These are phyloP conservation scores for Danionella cerebrum DNA, from an alignment of 2,113 vertebrate species.

Conservation along the genomic window DNA sequence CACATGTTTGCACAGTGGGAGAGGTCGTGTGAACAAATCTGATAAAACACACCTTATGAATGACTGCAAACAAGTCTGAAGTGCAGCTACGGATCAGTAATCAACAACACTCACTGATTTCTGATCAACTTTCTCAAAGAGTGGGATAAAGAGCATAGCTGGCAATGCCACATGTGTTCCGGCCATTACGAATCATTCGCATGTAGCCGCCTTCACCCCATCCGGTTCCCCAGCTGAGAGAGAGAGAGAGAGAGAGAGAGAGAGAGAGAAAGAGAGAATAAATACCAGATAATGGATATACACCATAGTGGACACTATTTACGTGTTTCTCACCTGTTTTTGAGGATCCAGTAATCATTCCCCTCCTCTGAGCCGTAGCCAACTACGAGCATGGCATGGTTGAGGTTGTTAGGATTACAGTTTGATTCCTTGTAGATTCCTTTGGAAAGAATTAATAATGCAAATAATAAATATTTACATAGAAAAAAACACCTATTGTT, in stretches of 20 bases:
- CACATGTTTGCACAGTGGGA: background rate
- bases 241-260: no score
- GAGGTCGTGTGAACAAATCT: background rate
- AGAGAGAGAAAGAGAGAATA: background rate
- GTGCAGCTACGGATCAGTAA: background rate
- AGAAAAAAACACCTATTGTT: no score
- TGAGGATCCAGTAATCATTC: constrained; percentile 68
- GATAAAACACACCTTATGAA: background rate
- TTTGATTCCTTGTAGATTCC: constrained; percentile 64
- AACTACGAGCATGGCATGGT: constrained; percentile 67
- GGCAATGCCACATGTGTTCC: constrained; percentile 64
- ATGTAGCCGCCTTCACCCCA: constrained; percentile 71
- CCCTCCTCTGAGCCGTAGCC: constrained; percentile 63
- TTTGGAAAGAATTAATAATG: constrained; percentile 31
- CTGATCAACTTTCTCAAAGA: constrained; percentile 45
- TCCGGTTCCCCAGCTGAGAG: constrained; percentile 59
- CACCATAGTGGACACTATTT: no score
- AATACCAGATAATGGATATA: no score
- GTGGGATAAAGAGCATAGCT: constrained; percentile 66
- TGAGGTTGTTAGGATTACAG: constrained; percentile 60
- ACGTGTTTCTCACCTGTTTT: constrained; percentile 60
- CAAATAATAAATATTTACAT: background rate
- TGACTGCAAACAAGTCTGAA: background rate
- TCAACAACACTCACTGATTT: background rate
- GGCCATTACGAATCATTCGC: constrained; percentile 56